These are phyloP conservation scores for Drosophila yakuba DNA, from an alignment of 1,140 invertebrate species.

Conservation along the genomic window DNA sequence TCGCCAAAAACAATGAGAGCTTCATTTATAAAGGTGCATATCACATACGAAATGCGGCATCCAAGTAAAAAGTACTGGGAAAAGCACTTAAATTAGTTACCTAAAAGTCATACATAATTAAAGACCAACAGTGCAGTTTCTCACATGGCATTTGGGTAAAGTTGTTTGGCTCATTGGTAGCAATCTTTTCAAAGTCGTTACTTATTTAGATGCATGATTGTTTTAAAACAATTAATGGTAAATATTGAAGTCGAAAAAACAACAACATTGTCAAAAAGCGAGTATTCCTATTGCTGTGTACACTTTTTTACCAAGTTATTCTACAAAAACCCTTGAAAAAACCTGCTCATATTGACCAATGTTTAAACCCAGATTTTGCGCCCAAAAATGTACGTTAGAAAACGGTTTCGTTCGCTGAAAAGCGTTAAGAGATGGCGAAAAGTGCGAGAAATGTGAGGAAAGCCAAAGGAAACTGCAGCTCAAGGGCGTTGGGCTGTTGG, in stretches of 20 bases:
- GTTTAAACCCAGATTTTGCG: too few relatives aligned
- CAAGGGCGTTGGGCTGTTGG: neutral
- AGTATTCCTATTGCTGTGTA: too few relatives aligned
- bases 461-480: neutral
- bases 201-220: neutral
- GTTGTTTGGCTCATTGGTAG: too few relatives aligned
- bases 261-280: too few relatives aligned
- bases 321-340: too few relatives aligned
- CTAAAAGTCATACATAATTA: neutral
- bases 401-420: neutral
- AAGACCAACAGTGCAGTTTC: neutral
- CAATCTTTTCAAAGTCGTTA: neutral
- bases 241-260: too few relatives aligned
- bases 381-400: too few relatives aligned
- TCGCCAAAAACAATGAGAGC: neutral
- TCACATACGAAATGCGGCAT: neutral
- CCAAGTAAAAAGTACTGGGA: neutral
- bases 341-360: too few relatives aligned
- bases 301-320: too few relatives aligned
- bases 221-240: neutral
- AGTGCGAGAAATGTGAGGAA: neutral
- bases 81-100: conserved; percentile 15
- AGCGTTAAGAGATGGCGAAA: neutral
- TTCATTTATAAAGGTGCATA: conserved; percentile 16
- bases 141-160: neutral